Evolutionary conservation across 2,797 vertebrate species (phyloP).

Genomic region (Sciaenops ocellatus): DNA sequence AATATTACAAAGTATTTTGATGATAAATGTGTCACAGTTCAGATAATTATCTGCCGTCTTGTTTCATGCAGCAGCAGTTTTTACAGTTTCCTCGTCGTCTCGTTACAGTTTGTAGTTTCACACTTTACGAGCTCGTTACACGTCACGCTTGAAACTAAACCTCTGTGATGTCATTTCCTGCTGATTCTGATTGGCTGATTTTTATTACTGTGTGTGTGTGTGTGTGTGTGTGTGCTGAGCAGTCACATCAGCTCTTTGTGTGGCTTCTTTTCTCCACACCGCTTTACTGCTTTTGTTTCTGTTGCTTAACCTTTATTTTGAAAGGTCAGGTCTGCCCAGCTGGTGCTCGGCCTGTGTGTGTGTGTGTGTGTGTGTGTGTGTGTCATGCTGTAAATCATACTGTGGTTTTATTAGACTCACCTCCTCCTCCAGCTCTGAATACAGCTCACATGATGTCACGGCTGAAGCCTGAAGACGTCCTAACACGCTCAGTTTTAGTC

Average conservation of each 20-base stretch:
- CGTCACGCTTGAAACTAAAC: not conserved
- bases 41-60: too few relatives aligned
- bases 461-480: slow-evolving; percentile 40
- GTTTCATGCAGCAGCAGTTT: too few relatives aligned
- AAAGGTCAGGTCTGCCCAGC: slow-evolving; percentile 56
- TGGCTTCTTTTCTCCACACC: not conserved
- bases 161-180: not conserved
- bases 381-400: slow-evolving; percentile 53
- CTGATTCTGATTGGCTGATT: slow-evolving; percentile 21
- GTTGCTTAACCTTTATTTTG: slow-evolving; percentile 26
- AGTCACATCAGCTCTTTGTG: slow-evolving; percentile 21
- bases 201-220: not conserved
- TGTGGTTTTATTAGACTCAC: slow-evolving; percentile 50
- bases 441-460: slow-evolving; percentile 53
- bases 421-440: slow-evolving; percentile 28
- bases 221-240: not conserved
- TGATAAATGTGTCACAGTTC: too few relatives aligned
- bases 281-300: slow-evolving; percentile 49
- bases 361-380: slow-evolving; percentile 25
- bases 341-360: slow-evolving; percentile 30
- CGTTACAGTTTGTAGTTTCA: not conserved
- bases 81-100: not conserved
- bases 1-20: too few relatives aligned
- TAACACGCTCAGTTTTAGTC: too few relatives aligned
- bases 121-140: slow-evolving; percentile 21